Base-by-base conservation (phyloP, 2,113 vertebrate genomes). In the Spea multiplicata region DNA sequence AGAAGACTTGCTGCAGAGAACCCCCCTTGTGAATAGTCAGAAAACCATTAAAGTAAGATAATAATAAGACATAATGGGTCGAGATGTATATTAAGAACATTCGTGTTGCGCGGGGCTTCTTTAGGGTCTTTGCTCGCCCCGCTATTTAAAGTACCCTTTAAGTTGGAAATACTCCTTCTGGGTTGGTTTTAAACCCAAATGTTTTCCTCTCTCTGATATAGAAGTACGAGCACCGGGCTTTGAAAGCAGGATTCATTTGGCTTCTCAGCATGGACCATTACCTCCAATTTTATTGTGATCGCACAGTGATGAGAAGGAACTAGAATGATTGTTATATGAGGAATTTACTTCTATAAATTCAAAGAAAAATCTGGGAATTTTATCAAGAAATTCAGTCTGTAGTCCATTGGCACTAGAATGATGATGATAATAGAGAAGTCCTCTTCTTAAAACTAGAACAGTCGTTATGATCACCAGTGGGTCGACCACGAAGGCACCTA, bases 351-450 rank as follows among this genome's bases (percentile, higher is more conserved):
- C 62, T n/a, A 65, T 9, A 65, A 30, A 17, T 65, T 65, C 9
- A 65, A 17, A 30, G 30, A 65, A 61, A 61, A 61, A 12, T 61
- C 57, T 5, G 57, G 57, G 57, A 13, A 61, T 46, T 48, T 73
- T 44, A 73, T 47, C 53, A 61, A 61, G 55, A 73, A 73, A 73
- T 61, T 55, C 9, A n/a, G 72, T 59, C 57, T 74, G 57, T 74
- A 6, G 45, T 73, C 57, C 4, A 8, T 73, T n/a, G 57, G 46
- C 44, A 46, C 30, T 45, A 16, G 1, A 44, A 66, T 66, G 30
- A 30, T 66, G 13, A 8, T 57, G 30, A 30, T 30, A 30, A 30
- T 30, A 30, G 30, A 30, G 30, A 30, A 30, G 30, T 30, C 30
- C 30, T 2, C 30, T 30, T 30, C 30, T 30, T 30, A 30, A 30